A percentile compares a stretch with the other conserved stretches of the same genome.
Evolutionary conservation across 2,888 invertebrate genomes (phyloP).

Genomic region (Balanococcus diminutus): DNA sequence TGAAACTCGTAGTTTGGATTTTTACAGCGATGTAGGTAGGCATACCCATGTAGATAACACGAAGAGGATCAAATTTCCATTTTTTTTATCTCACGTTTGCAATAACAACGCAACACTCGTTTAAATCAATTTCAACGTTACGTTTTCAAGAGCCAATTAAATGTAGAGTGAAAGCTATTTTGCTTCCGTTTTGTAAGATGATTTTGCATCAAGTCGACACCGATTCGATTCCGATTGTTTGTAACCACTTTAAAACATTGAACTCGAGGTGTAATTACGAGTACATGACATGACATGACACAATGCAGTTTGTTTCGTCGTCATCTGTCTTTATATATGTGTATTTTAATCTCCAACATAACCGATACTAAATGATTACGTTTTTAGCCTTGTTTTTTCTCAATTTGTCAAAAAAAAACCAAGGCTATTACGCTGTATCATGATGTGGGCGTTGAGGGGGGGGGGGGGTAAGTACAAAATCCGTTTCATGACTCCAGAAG

Average conservation of each 20-base stretch:
- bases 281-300: neutral
- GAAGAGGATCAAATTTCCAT: neutral
- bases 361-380: neutral
- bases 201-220: neutral
- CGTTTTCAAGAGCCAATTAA: constrained; percentile 14
- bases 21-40: neutral
- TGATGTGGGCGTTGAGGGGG: too few relatives aligned
- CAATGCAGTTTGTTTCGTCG: neutral
- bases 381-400: too few relatives aligned
- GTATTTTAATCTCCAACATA: too few relatives aligned
- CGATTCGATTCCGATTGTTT: neutral
- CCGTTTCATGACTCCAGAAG: too few relatives aligned
- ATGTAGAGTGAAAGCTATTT: neutral
- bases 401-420: too few relatives aligned
- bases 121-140: constrained; percentile 8
- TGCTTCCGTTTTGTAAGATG: neutral
- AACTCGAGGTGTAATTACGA: neutral
- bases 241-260: neutral
- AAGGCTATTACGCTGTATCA: too few relatives aligned
- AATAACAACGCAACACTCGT: neutral
- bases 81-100: neutral
- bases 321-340: neutral
- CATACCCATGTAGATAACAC: neutral
- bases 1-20: neutral
- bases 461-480: too few relatives aligned